These are phyloP conservation scores for Acrossocheilus fasciatus DNA, from an alignment of 2,797 vertebrate genomes.

Conservation along the genomic window DNA sequence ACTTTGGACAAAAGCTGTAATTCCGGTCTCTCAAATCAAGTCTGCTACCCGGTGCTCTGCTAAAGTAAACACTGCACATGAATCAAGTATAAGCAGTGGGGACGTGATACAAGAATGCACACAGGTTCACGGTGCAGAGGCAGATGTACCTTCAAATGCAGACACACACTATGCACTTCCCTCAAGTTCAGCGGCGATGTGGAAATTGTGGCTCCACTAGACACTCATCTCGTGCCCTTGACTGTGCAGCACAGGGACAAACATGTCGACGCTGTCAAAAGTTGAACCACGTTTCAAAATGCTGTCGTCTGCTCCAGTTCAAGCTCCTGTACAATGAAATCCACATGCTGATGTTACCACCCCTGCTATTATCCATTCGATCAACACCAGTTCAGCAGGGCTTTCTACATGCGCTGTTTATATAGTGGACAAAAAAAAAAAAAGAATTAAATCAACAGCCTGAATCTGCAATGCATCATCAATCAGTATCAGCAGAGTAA, in stretches of 20 bases:
- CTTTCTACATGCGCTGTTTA: neutral
- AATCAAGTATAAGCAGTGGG: neutral
- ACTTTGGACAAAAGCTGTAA: neutral
- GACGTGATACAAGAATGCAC: neutral
- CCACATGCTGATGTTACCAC: neutral
- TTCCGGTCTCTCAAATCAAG: neutral
- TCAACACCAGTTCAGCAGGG: neutral
- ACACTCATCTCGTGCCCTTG: neutral
- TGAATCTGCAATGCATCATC: no score
- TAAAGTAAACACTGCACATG: neutral
- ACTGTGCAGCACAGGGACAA: neutral
- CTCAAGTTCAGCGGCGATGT: neutral
- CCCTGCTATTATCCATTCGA: neutral
- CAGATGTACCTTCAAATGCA: neutral
- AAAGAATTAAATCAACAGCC: no score
- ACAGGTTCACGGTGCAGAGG: neutral
- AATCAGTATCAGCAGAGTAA: no score
- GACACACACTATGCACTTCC: neutral
- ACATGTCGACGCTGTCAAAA: neutral
- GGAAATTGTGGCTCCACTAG: conserved; percentile 1
- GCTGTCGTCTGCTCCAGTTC: neutral
- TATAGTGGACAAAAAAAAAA: neutral
- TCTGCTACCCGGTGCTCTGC: neutral
- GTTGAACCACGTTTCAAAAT: neutral
- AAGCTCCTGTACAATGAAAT: neutral